Evolutionary conservation across 2,797 vertebrate genomes (phyloP).

Genomic region (Intellagama lesueurii): DNA sequence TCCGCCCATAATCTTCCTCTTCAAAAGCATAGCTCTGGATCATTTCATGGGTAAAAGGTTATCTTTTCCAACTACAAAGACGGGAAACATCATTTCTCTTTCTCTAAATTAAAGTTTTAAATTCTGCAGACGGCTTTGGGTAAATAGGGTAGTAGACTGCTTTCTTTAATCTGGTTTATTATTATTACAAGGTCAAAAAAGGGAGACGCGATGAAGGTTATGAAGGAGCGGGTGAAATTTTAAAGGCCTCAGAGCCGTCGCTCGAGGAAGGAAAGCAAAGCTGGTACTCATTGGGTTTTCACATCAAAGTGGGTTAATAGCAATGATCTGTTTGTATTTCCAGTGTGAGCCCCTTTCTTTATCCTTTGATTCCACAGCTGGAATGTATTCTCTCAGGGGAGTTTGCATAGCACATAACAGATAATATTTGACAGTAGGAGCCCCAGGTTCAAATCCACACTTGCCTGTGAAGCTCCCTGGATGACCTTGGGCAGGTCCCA

Average conservation of each 20-base stretch:
- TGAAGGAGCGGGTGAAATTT: not conserved
- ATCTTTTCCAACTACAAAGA: slow-evolving; percentile 39
- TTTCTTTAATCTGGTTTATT: slow-evolving; percentile 43
- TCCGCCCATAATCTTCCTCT: not conserved
- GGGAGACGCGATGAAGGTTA: not conserved
- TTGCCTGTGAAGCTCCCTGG: not conserved
- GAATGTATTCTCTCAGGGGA: not conserved
- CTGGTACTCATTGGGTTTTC: slow-evolving; percentile 20
- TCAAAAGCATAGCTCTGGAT: slow-evolving; percentile 19
- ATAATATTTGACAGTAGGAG: slow-evolving; percentile 7
- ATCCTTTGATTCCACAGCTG: slow-evolving; percentile 28
- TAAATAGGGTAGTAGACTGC: slow-evolving; percentile 17
- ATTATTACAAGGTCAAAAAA: slow-evolving; percentile 32
- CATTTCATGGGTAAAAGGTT: slow-evolving; percentile 32
- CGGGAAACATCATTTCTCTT: slow-evolving; percentile 20
- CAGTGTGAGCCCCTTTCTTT: not conserved
- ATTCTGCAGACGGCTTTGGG: slow-evolving; percentile 26
- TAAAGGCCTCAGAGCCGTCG: not conserved
- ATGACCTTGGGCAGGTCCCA: not conserved
- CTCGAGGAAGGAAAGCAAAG: not conserved
- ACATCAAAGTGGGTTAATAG: slow-evolving; percentile 39
- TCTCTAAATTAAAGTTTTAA: slow-evolving; percentile 26
- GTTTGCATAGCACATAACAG: not conserved
- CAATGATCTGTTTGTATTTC: slow-evolving; percentile 33
- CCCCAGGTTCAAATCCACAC: not conserved